Evolutionary conservation across 1,140 invertebrate genomes (phyloP), one percentile per base, ranked within the genome.

Genomic region (Drosophila leontia): DNA sequence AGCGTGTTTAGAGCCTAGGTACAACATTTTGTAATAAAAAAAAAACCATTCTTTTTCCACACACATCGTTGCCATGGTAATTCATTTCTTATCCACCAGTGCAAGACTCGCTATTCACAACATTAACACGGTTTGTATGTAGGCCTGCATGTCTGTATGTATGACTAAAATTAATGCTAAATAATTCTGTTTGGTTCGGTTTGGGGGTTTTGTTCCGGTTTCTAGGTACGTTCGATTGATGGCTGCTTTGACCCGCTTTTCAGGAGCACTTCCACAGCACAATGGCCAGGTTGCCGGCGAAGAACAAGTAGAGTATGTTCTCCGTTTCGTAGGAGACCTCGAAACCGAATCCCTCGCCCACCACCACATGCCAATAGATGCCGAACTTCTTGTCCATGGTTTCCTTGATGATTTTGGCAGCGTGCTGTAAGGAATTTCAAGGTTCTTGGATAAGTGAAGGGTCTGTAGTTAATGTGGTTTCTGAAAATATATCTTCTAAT

Each of bases 381-480:
- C 98, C 98, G 93, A 97, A 99, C 91, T 98, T 98, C 93, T 98
- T 98, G 93, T 99, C 98, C 95, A 99, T 96, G 57, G 95, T 96
- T 80, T 99, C 97, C 93, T 99, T 99, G 29, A 99, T 97, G 94
- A 97, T 96, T 81, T 95, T 96, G 19, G 98, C 97, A 2, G 93
- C 96, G 80, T 93, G 93, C 96, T 96, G 83, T 41, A 86, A 86
- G 48, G 19, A n/a, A n/a, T 37, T 53, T 50, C 13, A 53, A 65
- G 37, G 48, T 17, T 29, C 0, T 6, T n/a, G 6, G 26, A 50
- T 32, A n/a, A 51, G 23, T 48, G 13, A 50, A 50, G 47, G 3
- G 26, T 29, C 1, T 29, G 6, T 5, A 17, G 41, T 42, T 42
- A 4, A 11, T 42, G 12, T 12, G 19, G 5, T n/a, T 7, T 45